Conservation (phyloP, 2,888 invertebrate genomes). For the Uropetala carovei region DNA sequence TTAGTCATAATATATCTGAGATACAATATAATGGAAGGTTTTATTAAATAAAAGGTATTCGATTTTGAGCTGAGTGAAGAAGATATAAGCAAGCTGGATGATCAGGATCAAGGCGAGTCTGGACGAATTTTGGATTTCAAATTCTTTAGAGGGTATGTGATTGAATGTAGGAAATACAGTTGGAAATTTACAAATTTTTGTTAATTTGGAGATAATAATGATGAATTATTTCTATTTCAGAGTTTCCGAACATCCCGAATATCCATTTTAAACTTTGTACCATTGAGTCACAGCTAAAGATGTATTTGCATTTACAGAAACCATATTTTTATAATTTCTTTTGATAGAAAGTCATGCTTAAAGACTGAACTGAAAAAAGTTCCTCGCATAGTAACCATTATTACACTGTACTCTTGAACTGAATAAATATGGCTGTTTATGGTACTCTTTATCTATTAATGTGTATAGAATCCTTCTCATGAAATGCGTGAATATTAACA, state of each 20-base stretch:
- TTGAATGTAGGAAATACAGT: neutral
- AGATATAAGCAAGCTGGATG: constrained; percentile 80
- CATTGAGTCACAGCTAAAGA: no score
- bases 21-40: neutral
- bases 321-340: no score
- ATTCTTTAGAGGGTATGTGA: constrained; percentile 81
- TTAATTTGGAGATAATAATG: neutral
- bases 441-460: no score
- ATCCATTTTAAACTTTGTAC: constrained; percentile 77
- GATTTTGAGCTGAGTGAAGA: constrained; percentile 81
- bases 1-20: neutral
- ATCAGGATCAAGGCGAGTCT: constrained; percentile 81
- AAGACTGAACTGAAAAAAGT: no score
- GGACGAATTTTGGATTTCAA: constrained; percentile 85
- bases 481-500: no score
- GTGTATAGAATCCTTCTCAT: no score
- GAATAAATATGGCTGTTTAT: no score
- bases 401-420: no score
- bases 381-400: no score
- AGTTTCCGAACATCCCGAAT: constrained; percentile 83
- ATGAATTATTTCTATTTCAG: constrained; percentile 69
- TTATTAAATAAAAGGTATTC: constrained; percentile 75
- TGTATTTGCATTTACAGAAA: no score
- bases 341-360: no score
- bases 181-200: constrained; percentile 41